phyloP scores from a whole-genome alignment of 2,113 vertebrate genomes.

The Salvator merianae region DNA sequence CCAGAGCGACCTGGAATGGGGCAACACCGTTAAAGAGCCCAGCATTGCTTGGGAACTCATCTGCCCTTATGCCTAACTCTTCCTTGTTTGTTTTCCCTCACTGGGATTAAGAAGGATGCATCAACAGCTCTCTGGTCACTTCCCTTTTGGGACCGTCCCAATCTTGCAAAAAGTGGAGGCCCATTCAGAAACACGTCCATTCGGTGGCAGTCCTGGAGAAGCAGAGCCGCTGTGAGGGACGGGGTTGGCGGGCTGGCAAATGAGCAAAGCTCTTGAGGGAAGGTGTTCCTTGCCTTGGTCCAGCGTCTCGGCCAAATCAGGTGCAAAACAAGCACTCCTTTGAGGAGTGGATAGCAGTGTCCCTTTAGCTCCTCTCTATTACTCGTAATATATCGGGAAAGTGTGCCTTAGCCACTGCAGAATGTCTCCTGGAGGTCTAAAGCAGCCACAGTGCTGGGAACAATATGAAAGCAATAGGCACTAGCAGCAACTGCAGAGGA shows the following conservation, averaged over 20 bases:
- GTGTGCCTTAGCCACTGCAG: not conserved
- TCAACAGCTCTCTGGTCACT: not conserved
- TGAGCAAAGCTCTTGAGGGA: not conserved
- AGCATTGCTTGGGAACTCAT: not conserved
- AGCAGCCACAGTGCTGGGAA: not conserved
- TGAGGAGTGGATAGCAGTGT: not conserved
- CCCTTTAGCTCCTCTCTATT: no score
- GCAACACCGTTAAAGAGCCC: not conserved
- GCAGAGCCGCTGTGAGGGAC: not conserved
- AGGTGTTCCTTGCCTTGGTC: not conserved
- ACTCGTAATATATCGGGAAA: no score
- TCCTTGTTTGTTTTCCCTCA: not conserved
- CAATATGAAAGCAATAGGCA: not conserved
- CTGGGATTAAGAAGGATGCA: constrained; percentile 2
- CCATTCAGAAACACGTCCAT: not conserved
- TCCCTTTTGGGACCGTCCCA: not conserved
- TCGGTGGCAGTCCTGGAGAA: not conserved
- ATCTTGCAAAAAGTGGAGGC: not conserved
- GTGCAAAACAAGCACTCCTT: not conserved
- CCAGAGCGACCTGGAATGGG: not conserved
- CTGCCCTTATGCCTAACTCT: not conserved
- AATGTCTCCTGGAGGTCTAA: not conserved
- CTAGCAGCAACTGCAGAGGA: no score
- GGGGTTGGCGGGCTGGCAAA: not conserved
- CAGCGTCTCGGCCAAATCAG: not conserved